Conservation (phyloP, 2,113 vertebrate genomes). For the Procapra przewalskii region DNA sequence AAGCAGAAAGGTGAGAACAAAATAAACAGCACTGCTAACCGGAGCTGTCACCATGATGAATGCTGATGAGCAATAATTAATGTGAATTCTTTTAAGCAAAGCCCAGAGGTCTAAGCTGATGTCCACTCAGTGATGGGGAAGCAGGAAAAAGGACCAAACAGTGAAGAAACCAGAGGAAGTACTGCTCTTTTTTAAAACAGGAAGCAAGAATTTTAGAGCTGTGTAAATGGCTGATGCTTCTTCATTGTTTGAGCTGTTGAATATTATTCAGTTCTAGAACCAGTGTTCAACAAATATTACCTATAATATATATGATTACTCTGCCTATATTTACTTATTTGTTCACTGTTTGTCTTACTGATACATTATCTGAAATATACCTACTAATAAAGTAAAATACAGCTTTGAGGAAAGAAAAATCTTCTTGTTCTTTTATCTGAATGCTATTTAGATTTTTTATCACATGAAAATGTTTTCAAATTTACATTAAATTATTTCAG, state of each 20-base stretch:
- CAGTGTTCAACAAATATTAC: not conserved
- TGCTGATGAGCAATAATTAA: conserved; percentile 81
- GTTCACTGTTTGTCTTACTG: not conserved
- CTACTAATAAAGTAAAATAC: not conserved
- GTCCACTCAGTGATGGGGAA: conserved; percentile 39
- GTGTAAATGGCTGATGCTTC: not conserved
- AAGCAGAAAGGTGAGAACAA: conserved; percentile 77
- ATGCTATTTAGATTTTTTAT: not conserved
- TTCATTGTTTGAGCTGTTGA: not conserved
- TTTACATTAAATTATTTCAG: not conserved
- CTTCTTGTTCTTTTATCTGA: not conserved
- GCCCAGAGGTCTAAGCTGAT: conserved; percentile 47
- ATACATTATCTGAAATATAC: not conserved
- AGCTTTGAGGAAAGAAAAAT: not conserved
- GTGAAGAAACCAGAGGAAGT: not conserved
- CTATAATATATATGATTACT: not conserved
- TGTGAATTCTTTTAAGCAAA: conserved; percentile 71
- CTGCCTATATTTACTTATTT: not conserved
- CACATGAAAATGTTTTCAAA: not conserved
- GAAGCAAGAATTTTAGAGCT: not conserved
- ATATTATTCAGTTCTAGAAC: not conserved
- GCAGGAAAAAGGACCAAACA: not conserved
- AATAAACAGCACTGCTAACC: conserved; percentile 75
- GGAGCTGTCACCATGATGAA: conserved; percentile 77
- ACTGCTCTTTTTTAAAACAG: not conserved